Percentiles rank a stretch among this genome's conserved stretches.
Conservation (phyloP, 1,140 invertebrate species). For the Drosophila rhopaloa region DNA sequence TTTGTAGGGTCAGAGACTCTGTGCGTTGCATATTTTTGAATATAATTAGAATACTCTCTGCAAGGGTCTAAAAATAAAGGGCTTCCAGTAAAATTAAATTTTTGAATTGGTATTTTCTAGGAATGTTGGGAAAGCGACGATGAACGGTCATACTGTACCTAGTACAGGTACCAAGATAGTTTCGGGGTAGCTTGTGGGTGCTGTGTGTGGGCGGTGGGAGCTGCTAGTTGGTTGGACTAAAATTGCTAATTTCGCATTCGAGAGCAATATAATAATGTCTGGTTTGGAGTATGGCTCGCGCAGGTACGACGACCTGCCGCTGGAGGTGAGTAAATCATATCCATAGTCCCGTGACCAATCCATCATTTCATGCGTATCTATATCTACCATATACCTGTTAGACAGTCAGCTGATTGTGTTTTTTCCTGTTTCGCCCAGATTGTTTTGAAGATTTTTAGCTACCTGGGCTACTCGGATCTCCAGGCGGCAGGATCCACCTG, state of each 20-base stretch:
- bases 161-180: conserved; percentile 3
- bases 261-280: conserved; percentile 46
- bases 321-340: conserved; percentile 66
- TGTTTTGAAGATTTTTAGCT: conserved; percentile 87
- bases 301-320: conserved; percentile 75
- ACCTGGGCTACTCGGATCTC: conserved; percentile 87
- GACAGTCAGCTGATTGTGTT: conserved; percentile 67
- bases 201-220: conserved; percentile 32
- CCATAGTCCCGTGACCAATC: conserved; percentile 43
- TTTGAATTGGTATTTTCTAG: background rate
- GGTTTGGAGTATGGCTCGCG: conserved; percentile 37
- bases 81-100: background rate
- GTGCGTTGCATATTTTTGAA: no score
- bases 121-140: no score
- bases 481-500: conserved; percentile 87
- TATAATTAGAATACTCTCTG: no score
- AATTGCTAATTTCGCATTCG: conserved; percentile 13
- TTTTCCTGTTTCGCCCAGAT: conserved; percentile 84
- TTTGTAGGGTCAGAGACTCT: no score
- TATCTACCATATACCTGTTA: conserved; percentile 34
- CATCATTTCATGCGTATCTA: conserved; percentile 22
- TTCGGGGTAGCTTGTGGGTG: conserved; percentile 5
- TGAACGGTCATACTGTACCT: conserved; percentile 17
- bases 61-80: no score
- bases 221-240: conserved; percentile 24